phyloP scores from a whole-genome alignment of 2,797 vertebrate species.

The Falco naumanni region DNA sequence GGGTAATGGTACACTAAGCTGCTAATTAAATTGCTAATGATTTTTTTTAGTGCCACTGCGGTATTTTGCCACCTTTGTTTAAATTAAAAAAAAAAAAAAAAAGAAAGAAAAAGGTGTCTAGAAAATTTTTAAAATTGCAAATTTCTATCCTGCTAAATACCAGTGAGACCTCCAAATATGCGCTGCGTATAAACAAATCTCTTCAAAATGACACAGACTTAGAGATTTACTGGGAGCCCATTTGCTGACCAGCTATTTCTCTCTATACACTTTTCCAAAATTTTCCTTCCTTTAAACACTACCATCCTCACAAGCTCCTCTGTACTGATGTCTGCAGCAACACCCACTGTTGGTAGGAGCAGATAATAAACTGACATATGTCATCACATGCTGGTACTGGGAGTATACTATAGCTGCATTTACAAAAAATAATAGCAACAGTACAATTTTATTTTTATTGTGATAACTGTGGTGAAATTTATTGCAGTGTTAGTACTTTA shows the following conservation, averaged over 20 bases:
- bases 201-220: not conserved
- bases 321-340: conserved; percentile 46
- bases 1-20: conserved; percentile 76
- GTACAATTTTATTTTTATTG: conserved; percentile 77
- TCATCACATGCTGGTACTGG: conserved; percentile 49
- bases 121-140: conserved; percentile 16
- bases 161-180: conserved; percentile 18
- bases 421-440: conserved; percentile 70
- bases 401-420: conserved; percentile 47
- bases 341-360: conserved; percentile 50
- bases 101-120: not conserved
- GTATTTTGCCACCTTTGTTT: conserved; percentile 73
- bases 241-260: conserved; percentile 59
- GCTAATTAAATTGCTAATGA: conserved; percentile 78
- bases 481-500: conserved; percentile 67
- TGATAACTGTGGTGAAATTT: conserved; percentile 74
- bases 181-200: conserved; percentile 14
- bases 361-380: conserved; percentile 69
- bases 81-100: conserved; percentile 11
- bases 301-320: conserved; percentile 30
- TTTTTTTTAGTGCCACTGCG: conserved; percentile 71
- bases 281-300: conserved; percentile 43
- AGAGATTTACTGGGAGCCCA: not conserved
- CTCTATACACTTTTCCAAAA: conserved; percentile 12
- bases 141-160: conserved; percentile 55